Evolutionary conservation across 1,140 invertebrate species (phyloP), one percentile per base, ranked within the genome.

Genomic region (Drosophila seguyi): DNA sequence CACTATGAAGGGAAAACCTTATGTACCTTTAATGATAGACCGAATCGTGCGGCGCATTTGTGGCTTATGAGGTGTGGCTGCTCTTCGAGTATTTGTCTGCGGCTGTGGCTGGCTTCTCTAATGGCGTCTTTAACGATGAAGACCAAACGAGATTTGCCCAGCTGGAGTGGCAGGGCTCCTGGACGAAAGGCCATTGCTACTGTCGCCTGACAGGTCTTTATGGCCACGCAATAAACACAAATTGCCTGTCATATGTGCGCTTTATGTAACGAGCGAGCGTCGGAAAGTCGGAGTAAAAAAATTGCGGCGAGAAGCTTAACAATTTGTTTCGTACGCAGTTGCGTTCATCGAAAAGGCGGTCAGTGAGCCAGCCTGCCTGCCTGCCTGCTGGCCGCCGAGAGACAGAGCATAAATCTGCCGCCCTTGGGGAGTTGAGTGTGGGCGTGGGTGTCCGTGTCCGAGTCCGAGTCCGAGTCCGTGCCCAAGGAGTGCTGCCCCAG

Each of bases 241-340:
- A 87, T 87, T 77, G 85, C 84, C 62, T 88, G 84, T 87, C 85
- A 87, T 87, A 88, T 88, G 84, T 87, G 75, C 52, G 71, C 76
- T 80, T 87, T 76, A 55, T 66, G 66, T 82, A 86, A 86, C 82
- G 82, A 86, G 83, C 82, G 82, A 86, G 83, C 79, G 79, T 72
- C 61, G 29, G 58, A 63, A 69, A 82, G 79, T 60, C 84, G 61
- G 65, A 55, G 27, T n/a, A 48, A 29, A 29, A 50, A 25, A 29
- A n/a, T 14, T 4, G 4, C 31, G 4, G 31, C 14, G 31, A 55
- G 74, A 76, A 77, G 78, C 83, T 72, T 75, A 88, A 74, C 84
- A 83, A 86, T 86, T 86, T 86, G 82, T 86, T 50, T 20, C 58
- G 56, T 41, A n/a, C 31, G 20, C 31, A 38, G 22, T 22, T 22